Percentiles rank a stretch among this genome's conserved stretches.
These are phyloP conservation scores for Echinops telfairi DNA, from an alignment of 2,113 vertebrate genomes.

Conservation along the genomic window DNA sequence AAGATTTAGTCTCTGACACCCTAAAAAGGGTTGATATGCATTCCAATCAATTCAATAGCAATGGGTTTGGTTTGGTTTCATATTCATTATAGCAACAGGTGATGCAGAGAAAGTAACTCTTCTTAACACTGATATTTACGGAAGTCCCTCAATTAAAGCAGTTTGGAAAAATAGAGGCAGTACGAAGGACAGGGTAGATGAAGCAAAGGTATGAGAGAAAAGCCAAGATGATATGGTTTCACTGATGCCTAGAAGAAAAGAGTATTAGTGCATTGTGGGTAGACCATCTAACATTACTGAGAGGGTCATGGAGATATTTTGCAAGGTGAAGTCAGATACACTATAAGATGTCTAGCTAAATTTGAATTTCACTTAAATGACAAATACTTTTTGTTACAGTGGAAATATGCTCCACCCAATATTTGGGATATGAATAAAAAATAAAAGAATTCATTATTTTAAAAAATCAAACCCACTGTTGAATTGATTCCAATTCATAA, in stretches of 20 bases:
- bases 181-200: neutral
- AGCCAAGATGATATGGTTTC: neutral
- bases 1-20: too few species aligned
- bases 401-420: neutral
- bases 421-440: neutral
- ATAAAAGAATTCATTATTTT: too few species aligned
- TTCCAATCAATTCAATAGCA: too few species aligned
- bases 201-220: neutral
- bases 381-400: conserved; percentile 7
- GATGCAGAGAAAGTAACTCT: neutral
- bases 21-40: too few species aligned
- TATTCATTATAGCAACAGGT: neutral
- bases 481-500: too few species aligned
- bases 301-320: neutral
- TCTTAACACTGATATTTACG: neutral
- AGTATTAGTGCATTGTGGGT: neutral
- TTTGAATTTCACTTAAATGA: neutral
- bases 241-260: neutral
- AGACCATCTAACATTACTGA: neutral
- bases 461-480: too few species aligned
- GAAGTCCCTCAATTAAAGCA: neutral
- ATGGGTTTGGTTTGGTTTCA: neutral
- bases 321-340: neutral
- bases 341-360: neutral
- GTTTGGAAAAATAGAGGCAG: neutral